A percentile compares a stretch with the other conserved stretches of the same genome.
phyloP scores from a whole-genome alignment of 2,113 vertebrate species.

The Lagenorhynchus albirostris region DNA sequence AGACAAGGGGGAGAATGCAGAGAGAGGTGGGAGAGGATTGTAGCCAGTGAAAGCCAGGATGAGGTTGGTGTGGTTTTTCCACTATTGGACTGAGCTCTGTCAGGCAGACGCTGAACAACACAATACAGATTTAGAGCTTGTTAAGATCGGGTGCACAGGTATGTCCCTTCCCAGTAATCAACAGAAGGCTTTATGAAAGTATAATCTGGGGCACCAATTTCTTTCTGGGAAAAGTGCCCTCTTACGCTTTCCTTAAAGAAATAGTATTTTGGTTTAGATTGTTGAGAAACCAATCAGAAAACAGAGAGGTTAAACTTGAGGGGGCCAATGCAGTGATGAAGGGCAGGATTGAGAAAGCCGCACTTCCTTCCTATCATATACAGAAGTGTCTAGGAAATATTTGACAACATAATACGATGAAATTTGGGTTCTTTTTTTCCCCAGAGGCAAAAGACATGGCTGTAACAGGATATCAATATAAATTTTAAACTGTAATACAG shows the following conservation, averaged over 20 bases:
- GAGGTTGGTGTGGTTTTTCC: neutral
- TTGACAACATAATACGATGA: neutral
- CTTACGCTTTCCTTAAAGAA: constrained; percentile 1
- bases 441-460: neutral
- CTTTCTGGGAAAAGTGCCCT: neutral
- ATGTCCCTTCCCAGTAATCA: neutral
- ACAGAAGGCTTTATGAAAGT: neutral
- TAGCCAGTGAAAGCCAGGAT: neutral
- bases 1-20: neutral
- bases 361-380: neutral
- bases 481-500: neutral
- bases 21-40: neutral
- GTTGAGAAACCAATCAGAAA: neutral
- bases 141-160: neutral
- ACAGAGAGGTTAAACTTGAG: neutral
- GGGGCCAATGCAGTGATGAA: neutral
- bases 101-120: neutral
- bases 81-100: neutral
- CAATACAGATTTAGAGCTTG: neutral
- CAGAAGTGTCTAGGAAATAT: constrained; percentile 19
- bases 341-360: neutral
- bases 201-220: neutral
- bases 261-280: neutral
- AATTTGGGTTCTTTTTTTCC: neutral
- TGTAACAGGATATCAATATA: constrained; percentile 1